phyloP scores from a whole-genome alignment of 2,113 vertebrate genomes.

The Willisornis vidua region DNA sequence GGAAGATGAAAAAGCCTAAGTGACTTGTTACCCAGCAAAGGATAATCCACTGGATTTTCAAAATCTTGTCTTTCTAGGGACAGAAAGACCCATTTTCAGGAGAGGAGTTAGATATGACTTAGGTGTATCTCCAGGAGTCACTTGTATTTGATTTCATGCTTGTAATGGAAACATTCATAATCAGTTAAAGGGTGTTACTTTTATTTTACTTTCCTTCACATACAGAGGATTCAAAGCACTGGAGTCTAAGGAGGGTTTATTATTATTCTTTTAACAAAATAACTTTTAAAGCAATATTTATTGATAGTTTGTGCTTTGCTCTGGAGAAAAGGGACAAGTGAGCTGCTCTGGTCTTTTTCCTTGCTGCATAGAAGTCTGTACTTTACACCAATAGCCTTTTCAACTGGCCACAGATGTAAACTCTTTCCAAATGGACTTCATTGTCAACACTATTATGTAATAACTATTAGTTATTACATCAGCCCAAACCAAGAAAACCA shows the following conservation, averaged over 20 bases:
- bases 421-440: background rate
- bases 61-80: background rate
- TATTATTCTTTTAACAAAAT: background rate
- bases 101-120: background rate
- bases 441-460: background rate
- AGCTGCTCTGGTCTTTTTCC: background rate
- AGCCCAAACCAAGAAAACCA: background rate
- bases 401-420: background rate
- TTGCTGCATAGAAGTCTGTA: background rate
- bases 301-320: background rate
- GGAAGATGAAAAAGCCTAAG: background rate
- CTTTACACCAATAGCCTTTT: slow-evolving; percentile 5
- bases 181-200: background rate
- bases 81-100: background rate
- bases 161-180: background rate
- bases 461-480: background rate
- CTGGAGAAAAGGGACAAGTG: background rate
- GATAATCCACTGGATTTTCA: background rate
- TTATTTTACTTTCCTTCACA: background rate
- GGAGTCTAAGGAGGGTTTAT: background rate
- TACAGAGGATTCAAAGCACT: background rate
- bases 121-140: background rate
- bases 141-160: background rate
- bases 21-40: background rate
- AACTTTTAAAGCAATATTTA: background rate